Evolutionary conservation across 2,797 vertebrate genomes (phyloP), one percentile per base, ranked within the genome.

Genomic region (Salmo trutta): DNA sequence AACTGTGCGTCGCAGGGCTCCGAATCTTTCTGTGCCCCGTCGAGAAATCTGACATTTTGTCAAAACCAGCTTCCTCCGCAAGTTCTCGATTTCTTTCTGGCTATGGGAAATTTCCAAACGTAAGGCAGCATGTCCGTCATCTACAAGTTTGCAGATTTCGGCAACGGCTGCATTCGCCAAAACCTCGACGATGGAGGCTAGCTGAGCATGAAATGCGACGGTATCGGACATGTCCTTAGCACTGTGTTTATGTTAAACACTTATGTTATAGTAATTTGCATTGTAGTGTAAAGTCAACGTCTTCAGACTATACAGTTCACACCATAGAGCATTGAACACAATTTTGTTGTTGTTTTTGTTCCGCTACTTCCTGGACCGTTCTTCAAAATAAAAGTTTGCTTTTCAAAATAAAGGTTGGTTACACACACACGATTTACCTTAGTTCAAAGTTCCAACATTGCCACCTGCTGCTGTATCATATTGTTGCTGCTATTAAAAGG

Each of bases 61-160:
- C 3, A 80, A 19, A 47, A 76, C 76, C 75, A 84, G 71, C 27
- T 78, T 80, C 41, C 78, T 74, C 33, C 78, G 71, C 6, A 82
- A 78, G 21, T 54, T 24, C 29, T 82, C 80, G 24, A 78, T 80
- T 62, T 82, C 83, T 24, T 64, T 80, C 71, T 80, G 81, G 59
- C 71, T 70, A 14, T 80, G 7, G 15, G 24, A 29, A 29, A 67
- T 67, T 67, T 67, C 65, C 65, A 67, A 67, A 67, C 65, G 65
- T 31, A 67, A 31, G 3, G 14, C 27, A 67, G 65, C 77, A 64
- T 86, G 88, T 51, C 87, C 87, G 24, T 87, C 84, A 64, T 91
- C 89, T 29, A 91, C 84, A 47, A 91, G 80, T 70, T 81, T 84
- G 74, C 89, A 91, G 75, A 91, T 89, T 72, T 91, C 87, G 5